These are phyloP conservation scores for Wiebesia pumilae DNA, from an alignment of 1,140 invertebrate species.

Conservation along the genomic window DNA sequence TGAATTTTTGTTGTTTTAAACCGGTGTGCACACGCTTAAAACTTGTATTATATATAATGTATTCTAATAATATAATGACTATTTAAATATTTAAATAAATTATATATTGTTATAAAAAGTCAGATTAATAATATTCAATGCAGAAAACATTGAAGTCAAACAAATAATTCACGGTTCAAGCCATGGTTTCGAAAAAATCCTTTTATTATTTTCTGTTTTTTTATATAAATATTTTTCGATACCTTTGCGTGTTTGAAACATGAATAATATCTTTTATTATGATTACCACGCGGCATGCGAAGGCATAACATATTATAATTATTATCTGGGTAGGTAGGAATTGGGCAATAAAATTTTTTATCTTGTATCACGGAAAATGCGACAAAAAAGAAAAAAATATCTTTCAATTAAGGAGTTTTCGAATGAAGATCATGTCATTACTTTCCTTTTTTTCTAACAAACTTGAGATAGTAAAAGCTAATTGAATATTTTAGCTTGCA, in stretches of 20 bases:
- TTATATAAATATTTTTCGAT: constrained; percentile 12
- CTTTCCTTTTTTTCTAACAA: constrained; percentile 29
- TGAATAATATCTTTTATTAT: background rate
- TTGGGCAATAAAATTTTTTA: constrained; percentile 29
- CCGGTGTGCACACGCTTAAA: background rate
- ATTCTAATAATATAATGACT: background rate
- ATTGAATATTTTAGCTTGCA: constrained; percentile 45
- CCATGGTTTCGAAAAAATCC: background rate
- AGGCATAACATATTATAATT: background rate
- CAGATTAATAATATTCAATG: background rate
- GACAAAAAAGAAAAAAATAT: constrained; percentile 7
- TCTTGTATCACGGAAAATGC: constrained; percentile 15
- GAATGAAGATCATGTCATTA: background rate
- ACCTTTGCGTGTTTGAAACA: background rate
- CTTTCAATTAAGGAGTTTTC: constrained; percentile 36
- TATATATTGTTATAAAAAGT: background rate
- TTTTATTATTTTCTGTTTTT: background rate
- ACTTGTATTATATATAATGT: background rate
- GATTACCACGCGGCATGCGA: background rate
- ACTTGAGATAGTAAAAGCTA: constrained; percentile 38
- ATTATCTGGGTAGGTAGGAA: background rate
- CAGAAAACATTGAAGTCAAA: background rate
- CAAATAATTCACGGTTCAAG: background rate
- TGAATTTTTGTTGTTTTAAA: background rate
- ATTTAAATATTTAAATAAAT: background rate